Evolutionary conservation across 2,797 vertebrate species (phyloP), one percentile per base, ranked within the genome.

Genomic region (Rhynchotus rufescens): DNA sequence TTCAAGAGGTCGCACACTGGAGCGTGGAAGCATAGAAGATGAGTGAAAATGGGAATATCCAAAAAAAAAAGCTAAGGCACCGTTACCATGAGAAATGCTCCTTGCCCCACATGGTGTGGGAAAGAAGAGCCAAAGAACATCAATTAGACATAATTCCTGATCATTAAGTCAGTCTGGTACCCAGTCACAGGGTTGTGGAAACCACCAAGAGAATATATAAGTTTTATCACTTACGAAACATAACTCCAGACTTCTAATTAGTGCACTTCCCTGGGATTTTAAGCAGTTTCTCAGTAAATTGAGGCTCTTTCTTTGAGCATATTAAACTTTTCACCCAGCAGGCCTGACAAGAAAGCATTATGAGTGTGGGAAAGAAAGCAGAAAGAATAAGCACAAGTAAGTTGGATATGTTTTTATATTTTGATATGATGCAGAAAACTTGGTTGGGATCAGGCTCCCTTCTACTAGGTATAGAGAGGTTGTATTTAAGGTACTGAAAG

Each of bases 121-220:
- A 95, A 94, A 90, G 59, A 61, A 78, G 59, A 88, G 66, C 61
- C 36, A 40, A 44, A 91, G 80, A 91, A 81, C 26, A 74, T 47
- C 80, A 86, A 75, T 93, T 95, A 96, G 84, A 56, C 51, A 84
- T 92, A 96, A 96, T 96, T 94, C 86, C 93, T 91, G 89, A 89
- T 94, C 73, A 92, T 91, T 94, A 73, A 84, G 34, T 69, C 1
- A 9, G 54, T 59, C 91, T 95, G 94, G 78, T 85, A 94, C 75
- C 87, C 93, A 47, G 84, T 88, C 59, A 79, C 47, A 66, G 65
- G 91, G 74, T 84, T 96, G 83, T 90, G 69, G 86, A 94, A 96
- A 94, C 85, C 89, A 87, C 86, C 65, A 26, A 54, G 45, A 77
- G 25, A 12, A 12, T 54, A 76, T 68, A 42, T 34, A 32, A 67